Evolutionary conservation across 2,113 vertebrate species (phyloP).

Genomic region (Lathamus discolor): DNA sequence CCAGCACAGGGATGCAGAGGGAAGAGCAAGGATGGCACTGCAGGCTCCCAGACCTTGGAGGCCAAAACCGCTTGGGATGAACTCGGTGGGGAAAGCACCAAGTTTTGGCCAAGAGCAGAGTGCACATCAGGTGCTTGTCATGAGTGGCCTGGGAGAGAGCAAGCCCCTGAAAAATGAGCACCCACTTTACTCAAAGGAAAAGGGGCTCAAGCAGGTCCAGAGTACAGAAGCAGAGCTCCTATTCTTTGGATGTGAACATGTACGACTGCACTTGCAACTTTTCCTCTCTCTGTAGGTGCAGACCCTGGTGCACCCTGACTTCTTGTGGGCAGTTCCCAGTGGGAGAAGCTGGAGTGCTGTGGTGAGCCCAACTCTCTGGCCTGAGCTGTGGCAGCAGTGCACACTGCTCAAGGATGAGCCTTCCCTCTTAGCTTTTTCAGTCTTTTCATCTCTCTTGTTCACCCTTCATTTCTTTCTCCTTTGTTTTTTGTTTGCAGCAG

Average conservation of each 20-base stretch:
- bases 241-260: not conserved
- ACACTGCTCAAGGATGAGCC: not conserved
- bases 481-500: not conserved
- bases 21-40: accelerated
- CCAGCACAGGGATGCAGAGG: not conserved
- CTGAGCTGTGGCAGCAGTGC: not conserved
- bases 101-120: not conserved
- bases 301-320: not conserved
- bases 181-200: not conserved
- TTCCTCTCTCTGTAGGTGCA: not conserved
- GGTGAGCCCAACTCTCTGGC: not conserved
- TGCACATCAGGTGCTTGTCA: accelerated
- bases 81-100: not conserved
- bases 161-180: not conserved
- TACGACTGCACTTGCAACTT: accelerated
- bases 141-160: not conserved
- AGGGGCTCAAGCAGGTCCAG: not conserved
- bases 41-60: not conserved
- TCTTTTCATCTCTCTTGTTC: not conserved
- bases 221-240: not conserved
- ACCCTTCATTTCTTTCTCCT: not conserved
- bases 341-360: not conserved
- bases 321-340: not conserved
- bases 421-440: not conserved
- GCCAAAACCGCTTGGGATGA: not conserved